Percentiles rank a stretch among this genome's conserved stretches.
Conservation (phyloP, 2,888 invertebrate species). For the Epiperipatus broadwayi region DNA sequence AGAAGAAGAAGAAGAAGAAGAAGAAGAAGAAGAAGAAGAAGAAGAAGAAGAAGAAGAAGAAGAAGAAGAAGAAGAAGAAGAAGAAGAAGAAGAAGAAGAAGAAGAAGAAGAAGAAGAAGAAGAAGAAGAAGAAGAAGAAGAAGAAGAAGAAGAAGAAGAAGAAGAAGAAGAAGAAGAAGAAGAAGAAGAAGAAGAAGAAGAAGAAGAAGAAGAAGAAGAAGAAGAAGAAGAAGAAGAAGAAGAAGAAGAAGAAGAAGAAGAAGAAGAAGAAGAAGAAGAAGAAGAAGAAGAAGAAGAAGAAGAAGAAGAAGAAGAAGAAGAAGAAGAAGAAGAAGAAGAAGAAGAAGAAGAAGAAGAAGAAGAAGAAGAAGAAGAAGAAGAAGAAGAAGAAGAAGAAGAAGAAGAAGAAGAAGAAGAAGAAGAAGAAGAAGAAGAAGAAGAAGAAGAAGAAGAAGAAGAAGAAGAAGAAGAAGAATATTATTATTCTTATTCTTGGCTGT, state of each 20-base stretch:
- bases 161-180: slow-evolving; percentile 13
- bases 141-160: slow-evolving; percentile 14
- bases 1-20: slow-evolving; percentile 13
- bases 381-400: slow-evolving; percentile 14
- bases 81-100: slow-evolving; percentile 13
- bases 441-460: slow-evolving; percentile 11
- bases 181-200: slow-evolving; percentile 13
- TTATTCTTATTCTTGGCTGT: too few species aligned
- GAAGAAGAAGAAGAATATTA: too few species aligned
- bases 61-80: slow-evolving; percentile 14
- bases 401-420: slow-evolving; percentile 14
- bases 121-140: slow-evolving; percentile 13
- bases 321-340: slow-evolving; percentile 13
- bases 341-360: slow-evolving; percentile 13
- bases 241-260: slow-evolving; percentile 13
- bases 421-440: slow-evolving; percentile 13
- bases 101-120: slow-evolving; percentile 13
- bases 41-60: slow-evolving; percentile 13
- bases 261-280: slow-evolving; percentile 13
- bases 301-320: slow-evolving; percentile 14
- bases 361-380: slow-evolving; percentile 14
- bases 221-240: slow-evolving; percentile 14
- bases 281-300: slow-evolving; percentile 13
- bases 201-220: slow-evolving; percentile 13
- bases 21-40: slow-evolving; percentile 13